A percentile compares a stretch with the other conserved stretches of the same genome.
These are phyloP conservation scores for Bungarus multicinctus DNA, from an alignment of 2,113 vertebrate species.

Conservation along the genomic window DNA sequence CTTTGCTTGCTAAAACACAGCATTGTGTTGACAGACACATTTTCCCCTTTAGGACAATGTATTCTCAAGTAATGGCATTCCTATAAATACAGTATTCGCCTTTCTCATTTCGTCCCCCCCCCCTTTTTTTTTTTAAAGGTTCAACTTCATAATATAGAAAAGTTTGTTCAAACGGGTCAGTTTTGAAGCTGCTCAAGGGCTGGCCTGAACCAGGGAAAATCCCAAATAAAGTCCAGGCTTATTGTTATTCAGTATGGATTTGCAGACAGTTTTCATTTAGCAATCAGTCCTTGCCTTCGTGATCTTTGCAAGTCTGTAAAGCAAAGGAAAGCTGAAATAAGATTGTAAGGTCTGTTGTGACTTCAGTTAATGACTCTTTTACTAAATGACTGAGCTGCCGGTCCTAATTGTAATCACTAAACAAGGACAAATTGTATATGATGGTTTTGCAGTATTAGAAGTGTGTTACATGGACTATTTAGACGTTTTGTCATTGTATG, in stretches of 20 bases:
- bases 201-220: neutral
- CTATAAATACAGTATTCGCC: neutral
- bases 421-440: neutral
- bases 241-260: neutral
- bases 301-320: neutral
- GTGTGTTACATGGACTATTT: neutral
- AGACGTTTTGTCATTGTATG: neutral
- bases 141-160: neutral
- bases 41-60: conserved; percentile 10
- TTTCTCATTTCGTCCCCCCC: neutral
- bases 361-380: neutral
- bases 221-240: neutral
- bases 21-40: conserved; percentile 5
- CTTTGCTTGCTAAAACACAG: conserved; percentile 14
- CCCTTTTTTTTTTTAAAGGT: neutral
- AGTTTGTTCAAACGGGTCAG: neutral
- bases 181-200: neutral
- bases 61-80: neutral
- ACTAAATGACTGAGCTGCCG: neutral
- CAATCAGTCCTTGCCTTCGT: neutral
- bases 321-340: neutral
- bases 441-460: neutral
- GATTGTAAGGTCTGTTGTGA: neutral
- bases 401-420: neutral
- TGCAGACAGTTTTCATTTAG: neutral